Conservation (phyloP, 2,113 vertebrate genomes). For the Cyprinodon brontotheroides region DNA sequence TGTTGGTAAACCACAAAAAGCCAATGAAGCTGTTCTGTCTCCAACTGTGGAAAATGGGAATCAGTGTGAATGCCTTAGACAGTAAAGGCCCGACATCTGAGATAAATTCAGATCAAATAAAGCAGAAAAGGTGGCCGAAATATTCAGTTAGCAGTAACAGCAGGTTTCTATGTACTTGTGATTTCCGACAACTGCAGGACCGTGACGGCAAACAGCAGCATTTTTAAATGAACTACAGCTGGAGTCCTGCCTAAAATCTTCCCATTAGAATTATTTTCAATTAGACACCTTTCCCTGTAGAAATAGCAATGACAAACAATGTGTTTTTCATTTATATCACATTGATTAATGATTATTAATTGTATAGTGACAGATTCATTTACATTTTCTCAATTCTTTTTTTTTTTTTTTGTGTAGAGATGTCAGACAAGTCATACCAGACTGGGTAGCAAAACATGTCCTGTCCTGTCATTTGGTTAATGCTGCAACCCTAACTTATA, state of each 20-base stretch:
- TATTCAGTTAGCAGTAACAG: constrained; percentile 18
- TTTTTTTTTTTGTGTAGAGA: background rate
- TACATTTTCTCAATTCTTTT: background rate
- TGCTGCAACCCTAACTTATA: background rate
- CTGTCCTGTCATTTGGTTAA: background rate
- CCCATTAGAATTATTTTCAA: background rate
- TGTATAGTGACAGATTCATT: background rate
- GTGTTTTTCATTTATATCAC: background rate
- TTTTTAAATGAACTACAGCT: background rate
- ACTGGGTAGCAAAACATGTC: background rate
- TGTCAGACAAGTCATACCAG: background rate
- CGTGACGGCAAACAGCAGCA: background rate
- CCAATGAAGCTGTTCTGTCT: background rate
- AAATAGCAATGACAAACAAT: background rate
- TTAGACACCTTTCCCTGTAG: background rate
- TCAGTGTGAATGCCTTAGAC: background rate
- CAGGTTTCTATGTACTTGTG: constrained; percentile 1
- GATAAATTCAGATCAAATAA: background rate
- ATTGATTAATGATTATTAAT: background rate
- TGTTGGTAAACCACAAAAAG: background rate
- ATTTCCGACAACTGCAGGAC: constrained; percentile 8
- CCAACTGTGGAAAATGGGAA: background rate
- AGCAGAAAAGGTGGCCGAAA: background rate
- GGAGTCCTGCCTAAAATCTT: background rate
- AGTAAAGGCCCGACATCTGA: background rate